Base-by-base conservation (phyloP, 2,888 invertebrate species). In the Pollenia amentaria region DNA sequence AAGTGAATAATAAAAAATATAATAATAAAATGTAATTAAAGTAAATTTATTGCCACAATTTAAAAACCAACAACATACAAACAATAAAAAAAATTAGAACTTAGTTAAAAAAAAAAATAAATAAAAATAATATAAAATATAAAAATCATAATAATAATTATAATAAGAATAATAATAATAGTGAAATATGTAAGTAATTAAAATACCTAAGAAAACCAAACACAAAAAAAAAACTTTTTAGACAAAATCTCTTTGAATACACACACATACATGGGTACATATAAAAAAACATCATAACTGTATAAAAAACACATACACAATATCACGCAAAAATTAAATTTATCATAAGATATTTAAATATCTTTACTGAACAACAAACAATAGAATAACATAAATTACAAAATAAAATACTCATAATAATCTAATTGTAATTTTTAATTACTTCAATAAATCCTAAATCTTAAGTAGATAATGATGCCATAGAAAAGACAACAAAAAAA, bases 381-480 rank as follows among this genome's bases (percentile, higher is more conserved):
- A 80, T 75, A 86, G 48, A 62, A 72, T 75, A 86, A 42, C 70
- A 75, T 86, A 78, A 82, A 75, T 76, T 67, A 81, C 40, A 40
- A 65, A 80, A 67, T 16, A 69, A 55, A 44, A 29, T 11, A 44
- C 14, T 42, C 57, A 65, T 44, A 65, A 65, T 80, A 77, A 77
- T 40, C 48, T 87, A 84, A 87, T 80, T 87, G 84, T 87, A 87
- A 84, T 81, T 87, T 87, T 87, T 84, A 87, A 87, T 73, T 87
- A 87, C 73, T 84, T 84, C 73, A 73, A 75, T 69, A 79, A 78
- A 79, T 84, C 62, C 53, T 53, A 64, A 75, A 42, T 38, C 55
- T 42, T 83, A 87, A 83, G 79, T 76, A 75, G 76, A 57, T 77
- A 85, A 1, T 76, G 72, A 77, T 65, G 81, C 77, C 77, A 77